These are phyloP conservation scores for Thelohanellus kitauei DNA, from an alignment of 30 jellyfish, hydroid and myxozoan species.

Conservation along the genomic window DNA sequence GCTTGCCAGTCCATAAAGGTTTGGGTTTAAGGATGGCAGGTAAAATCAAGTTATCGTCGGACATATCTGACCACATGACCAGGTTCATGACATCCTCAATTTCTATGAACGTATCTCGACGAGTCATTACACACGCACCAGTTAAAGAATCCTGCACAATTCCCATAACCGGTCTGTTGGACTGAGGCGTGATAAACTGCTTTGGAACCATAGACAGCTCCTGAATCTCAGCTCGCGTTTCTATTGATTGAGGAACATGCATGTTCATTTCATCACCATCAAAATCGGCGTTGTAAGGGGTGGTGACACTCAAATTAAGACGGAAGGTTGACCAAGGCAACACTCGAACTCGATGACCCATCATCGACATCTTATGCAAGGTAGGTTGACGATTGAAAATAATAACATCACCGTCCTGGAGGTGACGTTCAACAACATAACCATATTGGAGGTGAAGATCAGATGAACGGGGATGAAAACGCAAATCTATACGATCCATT, in stretches of 20 bases:
- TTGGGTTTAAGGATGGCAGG: constrained; percentile 73
- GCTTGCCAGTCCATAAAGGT: constrained; percentile 98
- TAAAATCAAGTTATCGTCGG: constrained; percentile 64
- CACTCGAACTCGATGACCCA: constrained; percentile 94
- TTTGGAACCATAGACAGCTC: constrained; percentile 87
- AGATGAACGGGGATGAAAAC: constrained; percentile 60
- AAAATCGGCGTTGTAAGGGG: constrained; percentile 96
- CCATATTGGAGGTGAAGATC: constrained; percentile 90
- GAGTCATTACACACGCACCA: constrained; percentile 67
- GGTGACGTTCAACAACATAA: constrained; percentile 72
- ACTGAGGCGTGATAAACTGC: constrained; percentile 67
- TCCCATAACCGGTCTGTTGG: constrained; percentile 92
- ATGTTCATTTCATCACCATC: constrained; percentile 99
- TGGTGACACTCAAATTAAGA: constrained; percentile 79
- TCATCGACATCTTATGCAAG: constrained; percentile 92
- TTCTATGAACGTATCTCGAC: constrained; percentile 68
- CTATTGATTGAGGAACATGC: constrained; percentile 99
- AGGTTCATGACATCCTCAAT: constrained; percentile 74
- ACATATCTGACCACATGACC: constrained; percentile 56
- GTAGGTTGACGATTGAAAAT: constrained; percentile 93
- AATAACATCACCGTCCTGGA: constrained; percentile 50
- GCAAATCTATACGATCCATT: constrained; percentile 64
- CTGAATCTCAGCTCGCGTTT: constrained; percentile 83
- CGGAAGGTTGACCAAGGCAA: constrained; percentile 98
- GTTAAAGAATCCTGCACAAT: constrained; percentile 81